Evolutionary conservation across 2,113 vertebrate genomes (phyloP), one percentile per base, ranked within the genome.

Genomic region (Oophaga pumilio): DNA sequence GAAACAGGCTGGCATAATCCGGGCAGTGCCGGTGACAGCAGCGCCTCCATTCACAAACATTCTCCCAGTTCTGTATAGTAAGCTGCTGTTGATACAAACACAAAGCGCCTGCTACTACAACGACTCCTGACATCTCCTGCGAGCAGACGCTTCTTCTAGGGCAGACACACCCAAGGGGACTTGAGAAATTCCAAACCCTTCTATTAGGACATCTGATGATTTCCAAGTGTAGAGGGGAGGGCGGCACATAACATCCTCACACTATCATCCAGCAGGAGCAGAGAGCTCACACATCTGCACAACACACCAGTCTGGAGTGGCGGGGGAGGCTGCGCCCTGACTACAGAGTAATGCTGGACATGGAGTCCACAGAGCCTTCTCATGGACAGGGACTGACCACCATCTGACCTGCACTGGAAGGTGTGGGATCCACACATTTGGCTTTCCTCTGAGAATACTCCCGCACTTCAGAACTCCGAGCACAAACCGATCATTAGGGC

Each of bases 181-280:
- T 79, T 86, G 76, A 66, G 74, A 86, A 52, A 86, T 86, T 86
- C 85, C 85, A 56, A 69, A 79, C 17, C 68, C 50, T 28, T 66
- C 76, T 86, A 78, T 53, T 77, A 79, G 49, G 49, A 77, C 74
- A 85, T 52, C 59, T 78, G 74, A 86, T 86, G 8, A 79, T 33
- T 79, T 86, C 71, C 62, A 81, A 82, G 18, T 86, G 78, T 22
- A 52, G 28, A 49, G 4, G 26, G 26, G 24, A 57, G 78, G 86
- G 78, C 20, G 33, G 43, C 52, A 15, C 2, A 10, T 13, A 69
- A 24, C 49, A 69, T 71, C 66, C 49, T 20, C 49, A 26, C 24
- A 60, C 57, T 81, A 81, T 62, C 59, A 80, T 10, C 10, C 8
- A 14, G 53, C 4, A 26, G 50, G 52, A 59, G 2, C 5, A 10